Percentiles rank a stretch among this genome's conserved stretches.
Evolutionary conservation across 2,888 invertebrate genomes (phyloP).

Genomic region (Hesperia comma): DNA sequence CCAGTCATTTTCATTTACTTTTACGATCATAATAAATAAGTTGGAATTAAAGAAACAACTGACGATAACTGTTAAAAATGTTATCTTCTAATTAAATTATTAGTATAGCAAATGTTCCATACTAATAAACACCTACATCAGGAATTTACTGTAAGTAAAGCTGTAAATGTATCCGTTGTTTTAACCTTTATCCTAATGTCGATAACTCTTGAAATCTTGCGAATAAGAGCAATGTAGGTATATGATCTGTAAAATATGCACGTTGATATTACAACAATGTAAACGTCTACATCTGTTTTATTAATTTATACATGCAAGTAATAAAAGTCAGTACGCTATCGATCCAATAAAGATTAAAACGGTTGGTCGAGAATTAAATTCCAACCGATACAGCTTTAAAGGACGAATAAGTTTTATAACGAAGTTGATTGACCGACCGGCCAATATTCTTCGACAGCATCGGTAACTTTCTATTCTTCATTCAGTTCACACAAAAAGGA

Average conservation of each 20-base stretch:
- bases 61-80: neutral
- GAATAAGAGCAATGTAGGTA: too few relatives aligned
- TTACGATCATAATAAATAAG: too few relatives aligned
- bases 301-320: neutral
- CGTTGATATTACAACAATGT: neutral
- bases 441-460: slow-evolving; percentile 31
- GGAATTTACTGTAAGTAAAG: neutral
- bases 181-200: too few relatives aligned
- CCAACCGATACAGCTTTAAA: slow-evolving; percentile 15
- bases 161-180: neutral
- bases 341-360: slow-evolving; percentile 21
- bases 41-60: neutral
- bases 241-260: neutral
- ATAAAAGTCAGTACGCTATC: slow-evolving; percentile 10
- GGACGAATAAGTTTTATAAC: slow-evolving; percentile 33
- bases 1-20: too few relatives aligned
- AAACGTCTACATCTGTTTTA: neutral
- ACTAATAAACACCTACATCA: neutral
- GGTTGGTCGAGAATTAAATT: slow-evolving; percentile 10
- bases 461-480: slow-evolving; percentile 35
- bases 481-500: slow-evolving; percentile 31
- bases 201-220: too few relatives aligned
- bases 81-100: neutral
- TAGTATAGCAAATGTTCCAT: neutral
- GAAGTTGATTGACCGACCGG: slow-evolving; percentile 34